Evolutionary conservation across 1,140 invertebrate genomes (phyloP).

Genomic region (Platorchestia sp.): DNA sequence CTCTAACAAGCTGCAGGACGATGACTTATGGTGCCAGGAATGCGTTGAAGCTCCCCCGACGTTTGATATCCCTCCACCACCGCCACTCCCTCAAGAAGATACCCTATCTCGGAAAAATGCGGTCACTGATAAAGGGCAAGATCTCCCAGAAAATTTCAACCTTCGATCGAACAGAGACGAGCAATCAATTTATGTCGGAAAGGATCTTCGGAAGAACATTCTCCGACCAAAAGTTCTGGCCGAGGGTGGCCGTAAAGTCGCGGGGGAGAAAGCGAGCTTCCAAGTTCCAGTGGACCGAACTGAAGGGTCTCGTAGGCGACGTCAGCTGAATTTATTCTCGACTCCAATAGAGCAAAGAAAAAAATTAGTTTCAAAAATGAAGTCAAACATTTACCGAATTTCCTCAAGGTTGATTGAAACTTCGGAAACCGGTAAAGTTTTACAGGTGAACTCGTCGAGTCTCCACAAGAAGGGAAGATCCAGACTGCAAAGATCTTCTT

Average conservation of each 20-base stretch:
- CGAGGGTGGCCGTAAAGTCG: not conserved
- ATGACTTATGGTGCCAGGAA: slow-evolving; percentile 5
- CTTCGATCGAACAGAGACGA: not conserved
- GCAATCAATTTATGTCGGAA: not conserved
- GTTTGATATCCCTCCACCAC: slow-evolving; percentile 25
- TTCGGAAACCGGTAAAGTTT: not conserved
- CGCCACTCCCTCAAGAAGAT: not conserved
- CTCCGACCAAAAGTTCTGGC: not conserved
- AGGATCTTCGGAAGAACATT: not conserved
- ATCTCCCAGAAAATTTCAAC: not conserved
- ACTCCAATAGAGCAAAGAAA: not conserved
- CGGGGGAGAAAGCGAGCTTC: not conserved
- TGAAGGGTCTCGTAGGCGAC: not conserved
- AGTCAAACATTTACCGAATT: not conserved
- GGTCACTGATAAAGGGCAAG: not conserved
- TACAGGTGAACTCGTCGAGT: not conserved
- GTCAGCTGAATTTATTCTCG: slow-evolving; percentile 11
- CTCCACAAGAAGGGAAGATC: not conserved
- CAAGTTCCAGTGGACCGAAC: not conserved
- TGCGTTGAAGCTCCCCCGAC: not conserved
- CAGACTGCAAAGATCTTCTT: not conserved
- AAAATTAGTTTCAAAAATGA: not conserved
- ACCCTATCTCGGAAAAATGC: not conserved
- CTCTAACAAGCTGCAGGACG: not conserved
- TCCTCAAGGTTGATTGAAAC: not conserved